Percentiles rank a stretch among this genome's conserved stretches.
These are phyloP conservation scores for Python bivittatus DNA, from an alignment of 2,113 vertebrate species.

Conservation along the genomic window DNA sequence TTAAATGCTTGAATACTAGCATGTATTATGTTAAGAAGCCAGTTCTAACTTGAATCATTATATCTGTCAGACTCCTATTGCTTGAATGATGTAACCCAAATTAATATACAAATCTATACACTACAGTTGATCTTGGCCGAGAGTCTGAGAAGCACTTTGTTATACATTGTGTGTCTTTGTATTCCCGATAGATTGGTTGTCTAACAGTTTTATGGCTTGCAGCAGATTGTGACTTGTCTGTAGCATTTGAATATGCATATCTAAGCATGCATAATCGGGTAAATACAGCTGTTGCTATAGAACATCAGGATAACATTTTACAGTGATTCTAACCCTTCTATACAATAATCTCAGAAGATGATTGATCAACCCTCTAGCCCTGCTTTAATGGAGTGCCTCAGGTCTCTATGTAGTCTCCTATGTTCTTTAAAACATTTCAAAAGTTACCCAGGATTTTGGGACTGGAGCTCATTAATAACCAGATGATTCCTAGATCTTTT, in stretches of 20 bases:
- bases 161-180: neutral
- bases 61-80: neutral
- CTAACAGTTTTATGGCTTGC: neutral
- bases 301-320: neutral
- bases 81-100: conserved; percentile 41
- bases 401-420: neutral
- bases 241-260: neutral
- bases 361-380: neutral
- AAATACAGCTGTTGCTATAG: neutral
- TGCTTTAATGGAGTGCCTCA: neutral
- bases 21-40: conserved; percentile 24
- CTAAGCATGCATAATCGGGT: neutral
- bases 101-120: neutral
- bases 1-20: neutral
- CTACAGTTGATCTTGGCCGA: neutral
- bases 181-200: neutral
- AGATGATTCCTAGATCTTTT: neutral
- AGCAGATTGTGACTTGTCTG: neutral
- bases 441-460: neutral
- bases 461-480: neutral
- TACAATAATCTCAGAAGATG: neutral
- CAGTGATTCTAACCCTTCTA: neutral
- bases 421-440: neutral
- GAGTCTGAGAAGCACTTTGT: neutral
- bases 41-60: conserved; percentile 18